Conservation (phyloP, 2,113 vertebrate genomes). For the Jaculus jaculus region DNA sequence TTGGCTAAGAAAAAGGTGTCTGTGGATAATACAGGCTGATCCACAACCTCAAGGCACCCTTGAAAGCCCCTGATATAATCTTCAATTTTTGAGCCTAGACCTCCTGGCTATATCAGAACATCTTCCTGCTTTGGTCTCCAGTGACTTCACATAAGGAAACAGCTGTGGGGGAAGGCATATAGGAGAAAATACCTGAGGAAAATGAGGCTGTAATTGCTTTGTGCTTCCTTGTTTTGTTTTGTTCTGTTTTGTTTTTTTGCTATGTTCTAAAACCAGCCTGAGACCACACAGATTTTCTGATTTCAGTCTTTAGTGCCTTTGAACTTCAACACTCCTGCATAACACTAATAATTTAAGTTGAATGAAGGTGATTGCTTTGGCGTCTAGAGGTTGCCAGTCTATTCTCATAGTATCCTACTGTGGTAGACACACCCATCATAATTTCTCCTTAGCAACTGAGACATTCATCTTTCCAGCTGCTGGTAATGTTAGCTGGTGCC, state of each 20-base stretch:
- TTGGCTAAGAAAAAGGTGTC: neutral
- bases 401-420: neutral
- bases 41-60: neutral
- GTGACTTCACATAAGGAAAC: slow-evolving; percentile 45
- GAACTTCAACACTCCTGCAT: neutral
- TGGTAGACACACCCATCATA: neutral
- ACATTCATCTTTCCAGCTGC: neutral
- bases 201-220: neutral
- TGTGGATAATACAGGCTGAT: neutral
- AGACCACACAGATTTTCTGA: slow-evolving; percentile 48
- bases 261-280: slow-evolving; percentile 46
- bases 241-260: too few species aligned
- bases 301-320: slow-evolving; percentile 30
- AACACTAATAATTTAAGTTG: neutral
- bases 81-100: neutral
- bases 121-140: neutral
- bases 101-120: neutral
- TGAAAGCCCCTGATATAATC: neutral
- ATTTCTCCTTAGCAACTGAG: neutral
- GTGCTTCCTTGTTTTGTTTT: neutral
- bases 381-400: neutral
- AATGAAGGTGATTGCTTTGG: neutral
- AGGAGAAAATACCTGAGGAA: slow-evolving; percentile 9
- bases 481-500: neutral
- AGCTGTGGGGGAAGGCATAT: neutral